Evolutionary conservation across 30 jellyfish, hydroid and myxozoan species (phyloP), one percentile per base, ranked within the genome.

Genomic region (Aurelia sp.): DNA sequence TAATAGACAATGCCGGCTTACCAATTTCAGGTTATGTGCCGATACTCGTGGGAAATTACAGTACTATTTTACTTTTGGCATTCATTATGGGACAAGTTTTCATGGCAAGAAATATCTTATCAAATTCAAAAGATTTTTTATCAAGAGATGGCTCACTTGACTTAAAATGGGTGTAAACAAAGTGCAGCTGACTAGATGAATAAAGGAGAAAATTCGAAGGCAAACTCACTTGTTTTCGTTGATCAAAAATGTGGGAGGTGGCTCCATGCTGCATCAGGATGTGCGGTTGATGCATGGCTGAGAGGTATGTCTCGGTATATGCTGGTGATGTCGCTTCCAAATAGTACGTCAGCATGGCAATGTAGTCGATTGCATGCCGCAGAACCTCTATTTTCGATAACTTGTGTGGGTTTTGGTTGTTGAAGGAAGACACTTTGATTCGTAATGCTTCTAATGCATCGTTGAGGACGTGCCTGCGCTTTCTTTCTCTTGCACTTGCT

Each of bases 401-500:
- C 50, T 93, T 93, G 19, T 90, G 97, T 22, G 90, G 86, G 66
- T 89, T 87, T 40, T 86, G 86, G 71, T 89, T 70, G 50, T 37
- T 37, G 50, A 20, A 81, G 86, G 47, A 11, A 52, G 98, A 97
- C 17, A 93, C 98, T 61, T 89, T 93, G 3, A 57, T 83, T 4
- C 98, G 90, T 33, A 93, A 76, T 4, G 74, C 33, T 31, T 93
- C 98, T 78, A 93, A 59, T 10, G 98, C 98, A 71, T 76, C 97
- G 82, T 93, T 93, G 44, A 93, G 84, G 2, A 93, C 98, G 50
- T 93, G 98, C 27, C 98, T 88, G 27, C 98, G 71, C 27, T 95
- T 78, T 57, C 98, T 79, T 66, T 93, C 98, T 44, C 98, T 73
- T 1, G 98, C 98, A 65, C 98, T 93, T 20, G 98, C 98, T 55